Base-by-base conservation (phyloP, 2,888 invertebrate species). In the Andrena praecox region DNA sequence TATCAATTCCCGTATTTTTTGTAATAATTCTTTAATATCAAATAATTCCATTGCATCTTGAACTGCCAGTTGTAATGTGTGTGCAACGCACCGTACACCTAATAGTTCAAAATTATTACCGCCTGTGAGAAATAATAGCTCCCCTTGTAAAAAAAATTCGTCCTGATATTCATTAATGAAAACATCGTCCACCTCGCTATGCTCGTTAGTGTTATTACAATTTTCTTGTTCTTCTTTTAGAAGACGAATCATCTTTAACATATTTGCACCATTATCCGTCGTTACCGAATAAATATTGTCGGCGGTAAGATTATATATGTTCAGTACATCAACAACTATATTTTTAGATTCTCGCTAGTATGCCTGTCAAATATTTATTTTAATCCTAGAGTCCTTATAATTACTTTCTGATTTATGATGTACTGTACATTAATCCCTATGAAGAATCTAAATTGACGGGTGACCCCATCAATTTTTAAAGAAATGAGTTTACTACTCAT, bases 231-330 rank as follows among this genome's bases (percentile, higher is more conserved):
- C 62, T 62, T 62, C 33, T 20, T 35, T 20, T 20, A 62, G 8
- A 3, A 62, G 31, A 20, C 31, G n/a, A 29, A 62, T n/a, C 10
- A 62, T 20, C n/a, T 62, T 62, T 20, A 62, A 8, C 60, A 62
- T 33, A n/a, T 62, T 62, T 16, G 60, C 7, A n/a, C 60, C 60
- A n/a, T 62, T 62, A n/a, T 33, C 60, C 6, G 31, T 60, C 7
- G 31, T 60, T 33, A 59, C 4, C 1, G 6, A 29, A n/a, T 60
- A 60, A 27, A 59, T 29, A 59, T 16, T 59, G 7, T 59, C 27
- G 6, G 27, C 59, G 20, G n/a, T n/a, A n/a, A n/a, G n/a, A n/a
- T n/a, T n/a, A n/a, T n/a, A n/a, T n/a, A n/a, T n/a, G n/a, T 10
- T 3, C 12, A 59, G 27, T 10, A 24, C 24, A 59, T 59, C 12